phyloP scores from a whole-genome alignment of 2,888 invertebrate species.

The Synanthedon formicaeformis region DNA sequence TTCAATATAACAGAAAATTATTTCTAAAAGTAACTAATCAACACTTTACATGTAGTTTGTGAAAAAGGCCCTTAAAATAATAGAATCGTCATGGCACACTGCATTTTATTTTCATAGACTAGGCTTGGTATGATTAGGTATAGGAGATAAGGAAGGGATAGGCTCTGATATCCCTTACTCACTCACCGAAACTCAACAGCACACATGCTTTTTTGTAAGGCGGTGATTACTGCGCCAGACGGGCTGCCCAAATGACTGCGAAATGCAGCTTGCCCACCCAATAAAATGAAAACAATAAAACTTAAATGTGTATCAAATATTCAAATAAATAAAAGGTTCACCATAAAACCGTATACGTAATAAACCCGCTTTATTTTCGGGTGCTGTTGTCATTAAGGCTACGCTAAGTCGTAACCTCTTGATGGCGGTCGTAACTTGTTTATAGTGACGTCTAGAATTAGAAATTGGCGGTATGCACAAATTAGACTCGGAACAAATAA shows the following conservation, averaged over 20 bases:
- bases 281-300: conserved; percentile 11
- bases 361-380: conserved; percentile 57
- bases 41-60: too few species aligned
- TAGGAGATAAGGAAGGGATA: too few species aligned
- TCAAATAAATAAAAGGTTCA: conserved; percentile 27
- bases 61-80: too few species aligned
- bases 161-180: too few species aligned
- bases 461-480: conserved; percentile 32
- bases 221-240: too few species aligned
- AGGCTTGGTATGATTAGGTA: background rate
- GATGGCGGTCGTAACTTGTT: conserved; percentile 61
- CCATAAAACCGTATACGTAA: conserved; percentile 21
- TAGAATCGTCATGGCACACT: too few species aligned
- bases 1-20: too few species aligned
- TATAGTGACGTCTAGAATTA: conserved; percentile 59
- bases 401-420: conserved; percentile 50
- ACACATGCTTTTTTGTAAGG: too few species aligned
- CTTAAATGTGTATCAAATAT: conserved; percentile 14
- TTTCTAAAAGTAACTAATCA: too few species aligned
- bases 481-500: conserved; percentile 11
- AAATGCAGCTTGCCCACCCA: too few species aligned
- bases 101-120: conserved; percentile 2
- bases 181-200: too few species aligned
- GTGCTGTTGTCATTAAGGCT: conserved; percentile 51
- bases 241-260: too few species aligned